Conservation (phyloP, 2,888 invertebrate genomes). For the Limnephilus rhombicus region DNA sequence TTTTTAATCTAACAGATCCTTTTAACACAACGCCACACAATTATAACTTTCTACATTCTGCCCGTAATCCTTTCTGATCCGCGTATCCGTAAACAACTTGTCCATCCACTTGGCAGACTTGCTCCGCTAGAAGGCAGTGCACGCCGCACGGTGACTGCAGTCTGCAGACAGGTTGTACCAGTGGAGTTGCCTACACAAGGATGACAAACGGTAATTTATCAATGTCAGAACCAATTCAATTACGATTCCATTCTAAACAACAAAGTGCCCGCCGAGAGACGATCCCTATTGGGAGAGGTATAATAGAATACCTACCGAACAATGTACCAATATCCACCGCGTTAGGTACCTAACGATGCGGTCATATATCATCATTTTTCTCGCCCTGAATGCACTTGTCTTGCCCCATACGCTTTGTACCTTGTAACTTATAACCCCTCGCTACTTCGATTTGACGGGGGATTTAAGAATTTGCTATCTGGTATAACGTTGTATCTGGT, state of each 20-base stretch:
- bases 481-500: background rate
- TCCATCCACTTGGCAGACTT: background rate
- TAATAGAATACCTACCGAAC: background rate
- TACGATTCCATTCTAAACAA: slow-evolving; percentile 64
- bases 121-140: background rate
- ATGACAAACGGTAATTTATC: slow-evolving; percentile 66
- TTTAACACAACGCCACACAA: background rate
- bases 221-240: slow-evolving; percentile 66
- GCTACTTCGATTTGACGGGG: background rate
- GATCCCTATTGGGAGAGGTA: background rate
- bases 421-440: background rate
- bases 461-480: background rate
- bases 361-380: background rate
- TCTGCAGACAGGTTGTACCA: slow-evolving; percentile 24
- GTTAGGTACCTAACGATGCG: background rate
- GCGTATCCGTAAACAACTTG: slow-evolving; percentile 20
- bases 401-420: background rate
- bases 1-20: background rate
- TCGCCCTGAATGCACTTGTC: background rate
- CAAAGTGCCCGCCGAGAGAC: slow-evolving; percentile 61
- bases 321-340: background rate
- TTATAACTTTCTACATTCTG: background rate
- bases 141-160: background rate
- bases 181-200: slow-evolving; percentile 58
- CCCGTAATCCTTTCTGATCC: background rate